Evolutionary conservation across 2,888 invertebrate genomes (phyloP).

Genomic region (Tipula helvola): DNA sequence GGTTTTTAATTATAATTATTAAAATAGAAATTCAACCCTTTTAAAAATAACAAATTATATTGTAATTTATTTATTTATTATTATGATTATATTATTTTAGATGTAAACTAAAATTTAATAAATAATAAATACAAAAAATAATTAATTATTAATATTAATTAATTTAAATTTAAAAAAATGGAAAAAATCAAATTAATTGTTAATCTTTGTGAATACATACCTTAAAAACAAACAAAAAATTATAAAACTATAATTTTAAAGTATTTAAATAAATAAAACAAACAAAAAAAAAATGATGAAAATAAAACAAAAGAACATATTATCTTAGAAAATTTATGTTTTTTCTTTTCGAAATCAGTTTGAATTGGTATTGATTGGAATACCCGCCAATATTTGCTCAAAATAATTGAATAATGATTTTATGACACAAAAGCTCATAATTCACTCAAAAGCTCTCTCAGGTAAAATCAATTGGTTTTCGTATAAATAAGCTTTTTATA

Average conservation of each 20-base stretch:
- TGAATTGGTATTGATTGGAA: too few species aligned
- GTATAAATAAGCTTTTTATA: too few species aligned
- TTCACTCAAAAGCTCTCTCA: too few species aligned
- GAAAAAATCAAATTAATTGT: slow-evolving; percentile 8
- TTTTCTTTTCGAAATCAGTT: background rate
- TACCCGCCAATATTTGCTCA: too few species aligned
- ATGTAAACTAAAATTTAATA: slow-evolving; percentile 5
- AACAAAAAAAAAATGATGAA: background rate
- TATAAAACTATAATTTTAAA: slow-evolving; percentile 6
- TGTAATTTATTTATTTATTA: background rate
- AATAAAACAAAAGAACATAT: background rate
- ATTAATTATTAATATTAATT: slow-evolving; percentile 1
- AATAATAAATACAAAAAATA: background rate
- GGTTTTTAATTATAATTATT: background rate
- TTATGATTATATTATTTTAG: background rate
- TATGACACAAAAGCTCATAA: too few species aligned
- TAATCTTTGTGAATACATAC: slow-evolving; percentile 10
- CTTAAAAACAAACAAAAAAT: slow-evolving; percentile 4
- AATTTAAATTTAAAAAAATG: background rate
- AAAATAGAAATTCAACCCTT: background rate
- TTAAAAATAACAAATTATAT: background rate
- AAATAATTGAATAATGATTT: too few species aligned
- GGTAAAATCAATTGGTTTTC: too few species aligned
- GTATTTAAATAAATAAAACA: background rate
- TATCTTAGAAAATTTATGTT: background rate